phyloP scores from a whole-genome alignment of 2,888 invertebrate species.

The Aporophyla lueneburgensis region DNA sequence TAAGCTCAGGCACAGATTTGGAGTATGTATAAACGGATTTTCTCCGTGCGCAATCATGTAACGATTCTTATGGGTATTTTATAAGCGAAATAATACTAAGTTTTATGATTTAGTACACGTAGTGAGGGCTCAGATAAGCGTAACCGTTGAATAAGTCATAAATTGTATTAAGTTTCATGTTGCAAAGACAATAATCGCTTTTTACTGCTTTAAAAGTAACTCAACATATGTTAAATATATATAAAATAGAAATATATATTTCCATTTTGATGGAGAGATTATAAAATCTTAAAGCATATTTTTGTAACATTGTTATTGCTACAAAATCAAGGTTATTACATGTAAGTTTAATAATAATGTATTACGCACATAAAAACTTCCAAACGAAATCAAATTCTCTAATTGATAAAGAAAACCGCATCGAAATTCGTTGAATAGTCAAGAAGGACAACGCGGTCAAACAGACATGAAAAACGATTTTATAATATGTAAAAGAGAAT shows the following conservation, averaged over 20 bases:
- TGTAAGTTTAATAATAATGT: neutral
- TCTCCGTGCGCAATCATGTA: neutral
- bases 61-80: slow-evolving; percentile 21
- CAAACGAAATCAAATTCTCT: neutral
- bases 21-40: no score
- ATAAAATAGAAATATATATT: slow-evolving; percentile 1
- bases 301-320: slow-evolving; percentile 18
- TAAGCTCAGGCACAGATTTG: neutral
- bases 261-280: neutral
- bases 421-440: neutral
- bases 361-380: neutral
- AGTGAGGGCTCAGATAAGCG: slow-evolving; percentile 6
- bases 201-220: slow-evolving; percentile 20
- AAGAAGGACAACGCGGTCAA: no score
- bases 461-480: neutral
- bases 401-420: neutral
- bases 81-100: slow-evolving; percentile 21
- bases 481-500: neutral
- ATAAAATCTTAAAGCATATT: slow-evolving; percentile 18
- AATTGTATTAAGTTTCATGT: slow-evolving; percentile 5
- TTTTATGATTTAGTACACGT: neutral
- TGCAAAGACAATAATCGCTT: slow-evolving; percentile 17
- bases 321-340: neutral
- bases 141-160: slow-evolving; percentile 19
- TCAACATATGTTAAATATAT: neutral